Base-by-base conservation (phyloP, 2,888 invertebrate species). In the Dolomedes plantarius region DNA sequence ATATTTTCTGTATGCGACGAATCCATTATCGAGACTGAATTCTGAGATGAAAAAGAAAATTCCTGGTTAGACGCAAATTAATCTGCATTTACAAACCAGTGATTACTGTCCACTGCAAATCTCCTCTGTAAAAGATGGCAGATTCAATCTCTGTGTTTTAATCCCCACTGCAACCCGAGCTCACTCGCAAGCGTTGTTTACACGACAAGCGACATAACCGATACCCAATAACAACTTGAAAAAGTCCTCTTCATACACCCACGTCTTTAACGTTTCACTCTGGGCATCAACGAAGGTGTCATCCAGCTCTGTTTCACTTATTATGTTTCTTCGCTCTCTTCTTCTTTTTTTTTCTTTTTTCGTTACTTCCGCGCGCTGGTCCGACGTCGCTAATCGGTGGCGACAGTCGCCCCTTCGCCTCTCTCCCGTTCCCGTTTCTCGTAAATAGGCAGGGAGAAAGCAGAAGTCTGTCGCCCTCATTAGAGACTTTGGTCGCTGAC, bases 391-490 rank as follows among this genome's bases (percentile, higher is more conserved):
- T 83, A 83, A 83, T 83, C 77, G 83, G 72, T 73, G 83, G 77
- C 83, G 83, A 83, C 83, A 73, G 73, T 83, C 83, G 39, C 39
- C 32, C 32, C 50, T 27, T 27, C 13, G 50, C 32, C 13, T 39
- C 19, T 50, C 31, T 36, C 36, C 27, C 65, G 41, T 27, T 23
- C 11, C 1, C 56, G 56, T 56, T 56, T 56, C 56, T 56, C 23
- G 56, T 23, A 23, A 56, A 56, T 56, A 56, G 56, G 16, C 56
- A 56, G 23, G 56, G 23, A 56, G 23, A 56, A 73, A 72, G 64
- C 31, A 69, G 82, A 71, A 82, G 82, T 71, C 76, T 76, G 82
- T 76, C 82, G 75, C 77, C 83, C 77, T 83, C 83, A 83, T 83
- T 83, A 83, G 83, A 65, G 23, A 77, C n/a, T 50, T 73, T 69